Conservation (phyloP, 2,797 vertebrate species). For the Ispidina picta region DNA sequence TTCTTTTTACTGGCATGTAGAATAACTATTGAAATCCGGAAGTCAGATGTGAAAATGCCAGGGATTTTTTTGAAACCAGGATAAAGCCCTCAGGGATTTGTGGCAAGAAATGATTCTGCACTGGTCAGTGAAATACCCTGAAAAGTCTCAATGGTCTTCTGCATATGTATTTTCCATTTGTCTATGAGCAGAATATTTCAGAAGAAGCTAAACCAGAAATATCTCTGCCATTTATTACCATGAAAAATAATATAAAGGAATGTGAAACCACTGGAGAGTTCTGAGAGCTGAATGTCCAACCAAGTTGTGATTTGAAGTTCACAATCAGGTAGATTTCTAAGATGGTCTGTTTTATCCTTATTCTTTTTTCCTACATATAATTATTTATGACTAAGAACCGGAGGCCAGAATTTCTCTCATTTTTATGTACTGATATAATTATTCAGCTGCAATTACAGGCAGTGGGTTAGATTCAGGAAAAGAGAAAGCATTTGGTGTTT, state of each 20-base stretch:
- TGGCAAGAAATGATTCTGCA: conserved; percentile 34
- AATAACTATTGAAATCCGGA: conserved; percentile 58
- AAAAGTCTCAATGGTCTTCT: not conserved
- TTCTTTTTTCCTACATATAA: not conserved
- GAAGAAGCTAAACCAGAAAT: conserved; percentile 25
- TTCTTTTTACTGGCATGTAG: conserved; percentile 28
- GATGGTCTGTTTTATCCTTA: not conserved
- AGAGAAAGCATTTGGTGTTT: not conserved
- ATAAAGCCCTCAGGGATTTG: conserved; percentile 31
- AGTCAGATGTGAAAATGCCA: conserved; percentile 53
- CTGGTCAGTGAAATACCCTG: conserved; percentile 24
- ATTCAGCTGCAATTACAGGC: not conserved
- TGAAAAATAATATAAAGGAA: conserved; percentile 11
- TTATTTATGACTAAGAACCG: not conserved
- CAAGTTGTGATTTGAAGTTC: not conserved
- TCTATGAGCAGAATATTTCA: conserved; percentile 8
- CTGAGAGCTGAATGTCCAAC: not conserved
- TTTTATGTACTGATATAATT: not conserved
- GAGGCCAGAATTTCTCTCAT: not conserved
- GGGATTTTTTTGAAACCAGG: conserved; percentile 43
- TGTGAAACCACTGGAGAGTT: not conserved
- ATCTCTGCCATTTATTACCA: not conserved
- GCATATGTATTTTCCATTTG: conserved; percentile 34
- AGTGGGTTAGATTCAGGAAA: not conserved
- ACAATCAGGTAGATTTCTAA: not conserved